Evolutionary conservation across 2,113 vertebrate genomes (phyloP).

Genomic region (Lethenteron camtschaticum): DNA sequence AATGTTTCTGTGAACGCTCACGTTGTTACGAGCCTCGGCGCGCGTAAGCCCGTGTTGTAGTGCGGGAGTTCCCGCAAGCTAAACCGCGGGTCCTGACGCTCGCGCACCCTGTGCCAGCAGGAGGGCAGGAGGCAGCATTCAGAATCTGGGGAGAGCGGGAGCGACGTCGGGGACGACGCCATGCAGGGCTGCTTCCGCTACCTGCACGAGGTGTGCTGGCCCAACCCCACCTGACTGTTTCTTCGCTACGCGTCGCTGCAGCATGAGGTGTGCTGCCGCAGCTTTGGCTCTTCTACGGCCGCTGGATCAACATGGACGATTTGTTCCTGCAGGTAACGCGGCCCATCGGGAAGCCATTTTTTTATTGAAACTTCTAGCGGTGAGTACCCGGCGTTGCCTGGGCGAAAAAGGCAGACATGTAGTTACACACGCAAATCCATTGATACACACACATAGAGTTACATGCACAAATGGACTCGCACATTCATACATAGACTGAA

Average conservation of each 20-base stretch:
- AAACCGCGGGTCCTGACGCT: neutral
- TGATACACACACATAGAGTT: no score
- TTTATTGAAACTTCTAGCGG: neutral
- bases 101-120: conserved; percentile 12
- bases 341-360: neutral
- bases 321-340: conserved; percentile 24
- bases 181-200: conserved; percentile 20
- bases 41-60: no score
- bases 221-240: conserved; percentile 27
- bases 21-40: no score
- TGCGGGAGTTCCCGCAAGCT: no score
- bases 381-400: no score
- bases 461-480: no score
- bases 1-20: no score
- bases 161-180: no score
- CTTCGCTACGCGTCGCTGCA: conserved; percentile 19
- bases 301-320: conserved; percentile 16
- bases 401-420: no score
- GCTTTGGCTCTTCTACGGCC: conserved; percentile 22
- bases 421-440: no score
- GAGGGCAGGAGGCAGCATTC: conserved; percentile 9
- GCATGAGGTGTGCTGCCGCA: conserved; percentile 21
- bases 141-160: conserved; percentile 16
- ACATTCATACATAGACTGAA: no score
- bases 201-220: conserved; percentile 36